A percentile compares a stretch with the other conserved stretches of the same genome.
phyloP scores from a whole-genome alignment of 2,888 invertebrate species.

The Tipula helvola region DNA sequence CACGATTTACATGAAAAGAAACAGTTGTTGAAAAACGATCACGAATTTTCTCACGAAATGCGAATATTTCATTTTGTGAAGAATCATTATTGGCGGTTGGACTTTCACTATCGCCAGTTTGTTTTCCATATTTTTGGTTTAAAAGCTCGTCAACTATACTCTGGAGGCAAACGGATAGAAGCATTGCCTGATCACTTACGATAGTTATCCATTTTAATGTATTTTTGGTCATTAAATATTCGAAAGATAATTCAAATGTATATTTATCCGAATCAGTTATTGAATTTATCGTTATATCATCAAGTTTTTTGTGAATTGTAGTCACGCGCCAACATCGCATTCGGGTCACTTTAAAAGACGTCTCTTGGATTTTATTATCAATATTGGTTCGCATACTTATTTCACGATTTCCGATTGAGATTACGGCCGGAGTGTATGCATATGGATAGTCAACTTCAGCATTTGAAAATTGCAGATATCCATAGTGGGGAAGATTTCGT shows the following conservation, averaged over 20 bases:
- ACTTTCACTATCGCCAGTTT: background rate
- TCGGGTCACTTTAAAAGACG: slow-evolving; percentile 83
- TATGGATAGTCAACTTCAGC: slow-evolving; percentile 68
- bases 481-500: slow-evolving; percentile 75
- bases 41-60: slow-evolving; percentile 48
- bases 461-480: slow-evolving; percentile 68
- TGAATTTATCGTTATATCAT: slow-evolving; percentile 16
- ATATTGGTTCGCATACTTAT: slow-evolving; percentile 54
- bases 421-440: slow-evolving; percentile 50
- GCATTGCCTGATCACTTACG: slow-evolving; percentile 79
- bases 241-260: slow-evolving; percentile 76
- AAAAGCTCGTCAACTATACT: slow-evolving; percentile 91
- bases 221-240: slow-evolving; percentile 86
- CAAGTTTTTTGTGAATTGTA: slow-evolving; percentile 44
- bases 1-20: slow-evolving; percentile 54
- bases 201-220: slow-evolving; percentile 90
- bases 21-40: slow-evolving; percentile 58
- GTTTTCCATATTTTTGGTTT: slow-evolving; percentile 51
- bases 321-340: slow-evolving; percentile 98
- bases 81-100: background rate
- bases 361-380: slow-evolving; percentile 58
- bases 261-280: slow-evolving; percentile 16
- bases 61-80: background rate
- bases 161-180: slow-evolving; percentile 91
- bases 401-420: slow-evolving; percentile 79